Conservation (phyloP, 1,140 invertebrate genomes). For the Eriocheir sinensis region DNA sequence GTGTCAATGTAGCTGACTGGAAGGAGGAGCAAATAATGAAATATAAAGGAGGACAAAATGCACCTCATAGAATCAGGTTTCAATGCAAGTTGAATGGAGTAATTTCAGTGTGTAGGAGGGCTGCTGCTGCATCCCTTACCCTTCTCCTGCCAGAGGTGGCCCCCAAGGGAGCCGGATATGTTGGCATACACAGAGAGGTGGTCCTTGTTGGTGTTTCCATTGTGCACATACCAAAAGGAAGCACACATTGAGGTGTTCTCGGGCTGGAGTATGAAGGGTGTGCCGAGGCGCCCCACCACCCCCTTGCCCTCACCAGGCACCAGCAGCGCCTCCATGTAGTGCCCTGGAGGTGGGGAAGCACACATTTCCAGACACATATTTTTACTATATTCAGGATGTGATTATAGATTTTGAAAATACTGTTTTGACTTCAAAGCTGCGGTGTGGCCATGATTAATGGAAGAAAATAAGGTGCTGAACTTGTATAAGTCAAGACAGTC, state of each 20-base stretch:
- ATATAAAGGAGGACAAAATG: neutral
- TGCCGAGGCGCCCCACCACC: slow-evolving; percentile 14
- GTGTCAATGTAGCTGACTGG: slow-evolving; percentile 34
- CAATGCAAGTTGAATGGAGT: neutral
- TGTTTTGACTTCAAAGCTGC: neutral
- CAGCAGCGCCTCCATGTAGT: slow-evolving; percentile 70
- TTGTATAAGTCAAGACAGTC: neutral
- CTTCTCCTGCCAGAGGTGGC: slow-evolving; percentile 42
- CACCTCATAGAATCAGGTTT: neutral
- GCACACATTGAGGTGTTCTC: slow-evolving; percentile 29
- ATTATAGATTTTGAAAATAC: too few species aligned
- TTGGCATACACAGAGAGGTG: slow-evolving; percentile 35
- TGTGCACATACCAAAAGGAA: slow-evolving; percentile 64
- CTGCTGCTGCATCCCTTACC: neutral
- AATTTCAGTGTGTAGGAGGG: too few species aligned
- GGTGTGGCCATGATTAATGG: too few species aligned
- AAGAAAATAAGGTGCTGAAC: too few species aligned
- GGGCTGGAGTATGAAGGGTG: neutral
- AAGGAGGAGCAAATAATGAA: neutral
- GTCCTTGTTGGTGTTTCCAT: slow-evolving; percentile 57
- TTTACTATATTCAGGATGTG: too few species aligned
- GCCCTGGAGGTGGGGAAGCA: slow-evolving; percentile 10
- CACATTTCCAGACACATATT: slow-evolving; percentile 7
- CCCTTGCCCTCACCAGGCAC: slow-evolving; percentile 24
- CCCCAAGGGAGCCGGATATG: slow-evolving; percentile 3